Evolutionary conservation across 1,140 invertebrate genomes (phyloP).

Genomic region (Drosophila micromelanica): DNA sequence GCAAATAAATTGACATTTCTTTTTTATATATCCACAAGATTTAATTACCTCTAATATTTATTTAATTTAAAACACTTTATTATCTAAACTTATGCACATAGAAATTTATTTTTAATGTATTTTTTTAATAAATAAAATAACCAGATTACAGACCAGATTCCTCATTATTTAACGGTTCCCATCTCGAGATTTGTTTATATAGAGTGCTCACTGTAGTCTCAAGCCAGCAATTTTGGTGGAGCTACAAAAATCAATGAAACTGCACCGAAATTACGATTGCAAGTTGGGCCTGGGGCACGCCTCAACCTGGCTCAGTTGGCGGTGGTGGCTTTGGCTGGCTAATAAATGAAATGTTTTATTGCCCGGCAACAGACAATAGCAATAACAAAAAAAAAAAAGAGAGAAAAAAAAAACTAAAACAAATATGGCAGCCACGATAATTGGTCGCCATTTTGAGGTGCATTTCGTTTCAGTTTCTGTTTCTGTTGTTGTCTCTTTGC

Average conservation of each 20-base stretch:
- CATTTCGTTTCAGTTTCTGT: conserved; percentile 44
- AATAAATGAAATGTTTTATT: conserved; percentile 79
- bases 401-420: conserved; percentile 34
- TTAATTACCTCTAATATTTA: too few species aligned
- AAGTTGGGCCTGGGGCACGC: conserved; percentile 17
- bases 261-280: conserved; percentile 32
- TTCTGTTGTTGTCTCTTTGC: conserved; percentile 7
- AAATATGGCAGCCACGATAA: conserved; percentile 73
- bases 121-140: too few species aligned
- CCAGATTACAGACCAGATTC: too few species aligned
- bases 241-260: conserved; percentile 38
- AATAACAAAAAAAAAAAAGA: conserved; percentile 2
- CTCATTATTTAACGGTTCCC: too few species aligned
- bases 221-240: conserved; percentile 7
- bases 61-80: too few species aligned
- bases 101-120: too few species aligned
- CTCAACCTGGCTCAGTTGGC: neutral
- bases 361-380: conserved; percentile 62
- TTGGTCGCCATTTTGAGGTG: conserved; percentile 75
- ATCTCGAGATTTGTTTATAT: too few species aligned
- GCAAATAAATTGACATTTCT: too few species aligned
- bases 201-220: neutral
- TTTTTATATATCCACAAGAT: too few species aligned
- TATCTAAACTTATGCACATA: too few species aligned
- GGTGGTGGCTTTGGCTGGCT: conserved; percentile 14